Conservation (phyloP, 2,888 invertebrate species). For the Norana najaformis region DNA sequence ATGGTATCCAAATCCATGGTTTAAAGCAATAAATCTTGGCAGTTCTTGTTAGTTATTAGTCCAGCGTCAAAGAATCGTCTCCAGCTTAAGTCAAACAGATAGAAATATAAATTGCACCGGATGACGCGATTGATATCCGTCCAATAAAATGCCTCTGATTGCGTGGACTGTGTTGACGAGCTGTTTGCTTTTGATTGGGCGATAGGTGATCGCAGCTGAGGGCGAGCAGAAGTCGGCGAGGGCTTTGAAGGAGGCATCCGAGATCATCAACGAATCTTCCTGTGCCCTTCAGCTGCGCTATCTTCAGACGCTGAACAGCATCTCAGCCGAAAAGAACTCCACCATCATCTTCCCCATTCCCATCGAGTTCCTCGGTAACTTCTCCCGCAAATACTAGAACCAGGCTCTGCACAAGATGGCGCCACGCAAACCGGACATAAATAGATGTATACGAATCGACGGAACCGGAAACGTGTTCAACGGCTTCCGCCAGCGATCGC, state of each 20-base stretch:
- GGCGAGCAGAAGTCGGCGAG: constrained; percentile 92
- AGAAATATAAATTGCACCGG: too few relatives aligned
- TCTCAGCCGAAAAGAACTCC: constrained; percentile 65
- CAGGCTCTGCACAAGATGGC: background rate
- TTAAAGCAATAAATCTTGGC: too few relatives aligned
- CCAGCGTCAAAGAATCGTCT: too few relatives aligned
- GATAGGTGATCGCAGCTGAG: constrained; percentile 84
- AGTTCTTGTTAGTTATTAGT: too few relatives aligned
- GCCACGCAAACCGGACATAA: background rate
- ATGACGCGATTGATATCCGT: too few relatives aligned
- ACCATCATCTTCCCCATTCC: constrained; percentile 81
- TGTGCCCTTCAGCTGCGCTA: constrained; percentile 91
- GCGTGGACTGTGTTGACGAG: background rate
- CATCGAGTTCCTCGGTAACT: constrained; percentile 71
- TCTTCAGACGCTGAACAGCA: constrained; percentile 76
- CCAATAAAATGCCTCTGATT: too few relatives aligned
- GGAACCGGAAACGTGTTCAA: background rate
- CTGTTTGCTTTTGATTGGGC: background rate
- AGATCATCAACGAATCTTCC: constrained; percentile 89
- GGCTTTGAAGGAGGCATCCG: constrained; percentile 88
- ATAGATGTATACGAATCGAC: background rate
- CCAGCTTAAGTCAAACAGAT: too few relatives aligned
- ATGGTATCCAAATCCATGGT: background rate
- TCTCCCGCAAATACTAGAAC: constrained; percentile 38
- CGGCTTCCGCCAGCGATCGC: constrained; percentile 4